Base-by-base conservation (phyloP, 2,888 invertebrate genomes). In the Eristalis pertinax region DNA sequence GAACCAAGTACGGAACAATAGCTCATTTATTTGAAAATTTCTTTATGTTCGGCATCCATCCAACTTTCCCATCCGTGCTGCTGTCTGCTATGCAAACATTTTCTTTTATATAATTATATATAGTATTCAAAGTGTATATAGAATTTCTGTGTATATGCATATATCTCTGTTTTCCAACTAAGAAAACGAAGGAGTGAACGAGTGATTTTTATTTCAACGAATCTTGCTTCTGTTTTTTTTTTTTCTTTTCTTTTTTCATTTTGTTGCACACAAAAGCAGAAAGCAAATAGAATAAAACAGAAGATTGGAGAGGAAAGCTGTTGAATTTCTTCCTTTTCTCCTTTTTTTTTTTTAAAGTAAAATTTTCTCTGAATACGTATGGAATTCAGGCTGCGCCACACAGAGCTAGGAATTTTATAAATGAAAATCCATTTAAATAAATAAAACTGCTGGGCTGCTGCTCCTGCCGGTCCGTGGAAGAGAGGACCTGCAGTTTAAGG, bases 271-370 rank as follows among this genome's bases (percentile, higher is more conserved):
- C 26, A 68, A 75, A 74, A 75, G 72, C 79, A 62, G n/a, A n/a
- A n/a, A n/a, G n/a, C n/a, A n/a, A n/a, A n/a, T n/a, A 62, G 67
- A 67, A 80, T 74, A 74, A n/a, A 62, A 74, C 67, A 80, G 73
- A 67, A 74, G 19, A 74, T 74, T 68, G 22, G n/a, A n/a, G n/a
- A 73, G 64, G 65, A 43, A 80, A 74, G 67, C 65, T n/a, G 72
- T 58, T 43, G 65, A 56, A 43, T 79, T 60, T n/a, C n/a, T n/a
- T n/a, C n/a, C n/a, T n/a, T n/a, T n/a, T n/a, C n/a, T n/a, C n/a
- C n/a, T n/a, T n/a, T n/a, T n/a, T n/a, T n/a, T n/a, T 22, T 65
- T 15, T 19, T 56, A 10, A 65, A 65, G 56, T 65, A 58, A 58
- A 75, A 56, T 35, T 35, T 58, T 64, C 32, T 65, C 24, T 75